Base-by-base conservation (phyloP, 2,797 vertebrate species). In the Halcyon smyrnensis region DNA sequence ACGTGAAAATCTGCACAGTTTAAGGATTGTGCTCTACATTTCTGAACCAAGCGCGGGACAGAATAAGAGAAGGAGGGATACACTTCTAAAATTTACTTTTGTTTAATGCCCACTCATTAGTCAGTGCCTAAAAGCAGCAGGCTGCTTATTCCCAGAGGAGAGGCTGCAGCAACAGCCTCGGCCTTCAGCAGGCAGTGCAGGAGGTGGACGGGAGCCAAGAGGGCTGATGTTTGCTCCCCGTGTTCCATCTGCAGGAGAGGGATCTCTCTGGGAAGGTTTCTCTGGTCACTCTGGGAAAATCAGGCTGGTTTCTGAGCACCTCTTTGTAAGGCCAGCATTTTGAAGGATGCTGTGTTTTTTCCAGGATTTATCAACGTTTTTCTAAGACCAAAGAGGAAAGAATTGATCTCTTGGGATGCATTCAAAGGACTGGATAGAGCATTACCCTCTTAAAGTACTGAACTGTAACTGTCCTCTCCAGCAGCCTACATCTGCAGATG, bases 61-160 rank as follows among this genome's bases (percentile, higher is more conserved):
- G 51, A 34, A 51, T 5, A 20, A 79, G 27, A 15, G 17, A 25
- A 69, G 25, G 18, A 87, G 37, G 25, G 50, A 84, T 8, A 67
- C 20, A 11, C 39, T 73, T 69, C 57, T 36, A 64, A 51, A 41
- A 41, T 8, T 62, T 32, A 7, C 39, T 62, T 86, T 46, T 46
- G 20, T 83, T 87, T 89, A 95, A 96, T 97, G 75, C 45, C 65
- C 88, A 8, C 3, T 50, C 34, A 48, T 93, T 65, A 80, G 71
- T 92, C 90, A 95, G 96, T 36, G 83, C 81, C 95, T 96, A 90
- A 97, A 97, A 98, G 94, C 93, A 96, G 95, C 8, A 12, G 1
- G 8, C 78, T 90, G 83, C 80, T 94, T 56, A 50, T 57, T 68
- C 71, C 9, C 8, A 30, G 39, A 15, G 45, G 18, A 68, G 25